These are phyloP conservation scores for Siniperca obscura DNA, from an alignment of 2,797 vertebrate species.

Conservation along the genomic window DNA sequence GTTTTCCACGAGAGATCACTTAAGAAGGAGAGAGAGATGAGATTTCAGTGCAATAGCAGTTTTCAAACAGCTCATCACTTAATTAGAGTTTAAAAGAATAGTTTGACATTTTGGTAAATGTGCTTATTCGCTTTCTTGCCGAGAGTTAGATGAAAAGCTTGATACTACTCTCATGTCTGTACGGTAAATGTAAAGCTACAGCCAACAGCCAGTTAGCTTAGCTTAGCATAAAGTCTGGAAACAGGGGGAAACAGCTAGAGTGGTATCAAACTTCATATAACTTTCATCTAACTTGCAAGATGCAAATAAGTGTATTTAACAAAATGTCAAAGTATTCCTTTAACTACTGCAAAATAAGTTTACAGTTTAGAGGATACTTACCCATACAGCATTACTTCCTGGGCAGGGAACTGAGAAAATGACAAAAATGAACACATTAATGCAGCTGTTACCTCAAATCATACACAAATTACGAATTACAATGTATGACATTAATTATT, in stretches of 20 bases:
- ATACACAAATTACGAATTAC: neutral
- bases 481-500: neutral
- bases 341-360: neutral
- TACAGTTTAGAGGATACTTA: constrained; percentile 75
- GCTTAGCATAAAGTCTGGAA: neutral
- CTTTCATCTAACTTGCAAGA: neutral
- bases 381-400: constrained; percentile 89
- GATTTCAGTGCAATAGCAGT: constrained; percentile 7
- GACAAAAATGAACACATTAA: constrained; percentile 54
- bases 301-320: neutral
- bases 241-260: neutral
- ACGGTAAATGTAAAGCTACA: neutral
- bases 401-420: constrained; percentile 89
- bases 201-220: neutral
- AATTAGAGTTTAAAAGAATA: neutral
- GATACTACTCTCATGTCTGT: neutral
- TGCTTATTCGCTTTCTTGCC: neutral
- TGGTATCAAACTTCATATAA: neutral
- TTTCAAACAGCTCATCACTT: constrained; percentile 1
- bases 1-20: constrained; percentile 91
- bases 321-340: neutral
- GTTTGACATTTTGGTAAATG: neutral
- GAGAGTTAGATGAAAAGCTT: neutral
- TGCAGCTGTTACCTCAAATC: neutral
- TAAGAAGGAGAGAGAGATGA: constrained; percentile 56